Base-by-base conservation (phyloP, 1,140 invertebrate species). In the Penaeus indicus region DNA sequence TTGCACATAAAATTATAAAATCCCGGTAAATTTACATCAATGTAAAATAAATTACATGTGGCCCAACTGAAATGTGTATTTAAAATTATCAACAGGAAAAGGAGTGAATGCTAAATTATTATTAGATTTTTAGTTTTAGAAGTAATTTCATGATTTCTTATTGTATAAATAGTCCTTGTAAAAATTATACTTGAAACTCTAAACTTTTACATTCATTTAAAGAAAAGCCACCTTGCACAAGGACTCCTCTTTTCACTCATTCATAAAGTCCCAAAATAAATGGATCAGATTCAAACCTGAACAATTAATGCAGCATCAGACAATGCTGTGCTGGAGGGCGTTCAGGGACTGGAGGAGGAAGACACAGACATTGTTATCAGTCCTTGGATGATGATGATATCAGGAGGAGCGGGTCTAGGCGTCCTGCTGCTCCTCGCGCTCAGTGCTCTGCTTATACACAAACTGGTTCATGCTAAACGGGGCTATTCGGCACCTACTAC, bases 311-410 rank as follows among this genome's bases (percentile, higher is more conserved):
- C n/a, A n/a, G 67, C 67, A 72, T 10, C 32, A 16, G 67, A 72
- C 54, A 54, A 2, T 54, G 54, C 32, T 42, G 38, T n/a, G 38
- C 38, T 27, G 62, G 60, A 63, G n/a, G 64, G 86, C 10, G 63
- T 88, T 5, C 72, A 38, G 25, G 79, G 62, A 62, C 79, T 25
- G 22, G 67, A 88, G 42, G 69, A 83, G 11, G 63, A 77, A 16
- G 79, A 85, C 21, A 79, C 38, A 32, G 78, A 89, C 47, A 60
- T 86, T 27, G 63, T 89, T 38, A 67, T 84, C 19, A 89, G 88
- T 27, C 88, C 88, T 10, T 89, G 84, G 84, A 25, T 89, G 47
- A 85, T 89, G 19, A n/a, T 89, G 42, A 85, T 85, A 22, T 84
- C 83, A 38, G 88, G 88, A 61, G 78, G 88, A n/a, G 88, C 88